Percentiles rank a stretch among this genome's conserved stretches.
Conservation (phyloP, 1,140 invertebrate genomes). For the Hermetia illucens region DNA sequence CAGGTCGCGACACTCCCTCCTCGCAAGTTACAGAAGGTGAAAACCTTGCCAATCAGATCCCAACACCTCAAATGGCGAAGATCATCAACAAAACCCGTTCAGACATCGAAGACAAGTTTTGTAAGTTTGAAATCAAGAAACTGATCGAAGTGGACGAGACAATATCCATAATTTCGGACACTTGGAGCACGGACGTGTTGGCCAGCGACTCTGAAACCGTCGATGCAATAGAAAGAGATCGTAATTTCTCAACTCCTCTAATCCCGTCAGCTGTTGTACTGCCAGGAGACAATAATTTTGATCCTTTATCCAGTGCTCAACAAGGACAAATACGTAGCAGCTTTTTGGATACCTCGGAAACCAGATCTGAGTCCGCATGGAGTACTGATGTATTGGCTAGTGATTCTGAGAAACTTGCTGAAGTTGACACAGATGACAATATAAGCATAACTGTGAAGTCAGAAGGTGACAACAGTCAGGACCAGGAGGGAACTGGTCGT, state of each 20-base stretch:
- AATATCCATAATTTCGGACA: conserved; percentile 88
- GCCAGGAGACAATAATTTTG: conserved; percentile 27
- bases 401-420: conserved; percentile 82
- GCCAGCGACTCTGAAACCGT: conserved; percentile 88
- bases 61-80: conserved; percentile 36
- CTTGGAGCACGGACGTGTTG: conserved; percentile 93
- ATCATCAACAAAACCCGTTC: conserved; percentile 63
- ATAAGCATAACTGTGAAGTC: conserved; percentile 55
- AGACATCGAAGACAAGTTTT: conserved; percentile 97
- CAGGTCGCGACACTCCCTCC: conserved; percentile 85
- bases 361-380: conserved; percentile 88
- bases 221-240: conserved; percentile 45
- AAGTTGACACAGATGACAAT: conserved; percentile 72
- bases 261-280: conserved; percentile 27
- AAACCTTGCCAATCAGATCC: conserved; percentile 33
- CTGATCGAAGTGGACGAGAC: conserved; percentile 82
- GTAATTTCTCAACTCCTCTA: conserved; percentile 30
- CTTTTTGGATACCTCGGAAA: conserved; percentile 63
- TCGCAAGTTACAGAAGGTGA: conserved; percentile 80
- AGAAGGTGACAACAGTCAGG: too few species aligned
- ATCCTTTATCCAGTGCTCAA: conserved; percentile 12
- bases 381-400: conserved; percentile 92
- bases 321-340: neutral
- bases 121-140: conserved; percentile 93
- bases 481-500: neutral